A percentile compares a stretch with the other conserved stretches of the same genome.
Conservation (phyloP, 2,113 vertebrate species). For the Asarcornis scutulata region DNA sequence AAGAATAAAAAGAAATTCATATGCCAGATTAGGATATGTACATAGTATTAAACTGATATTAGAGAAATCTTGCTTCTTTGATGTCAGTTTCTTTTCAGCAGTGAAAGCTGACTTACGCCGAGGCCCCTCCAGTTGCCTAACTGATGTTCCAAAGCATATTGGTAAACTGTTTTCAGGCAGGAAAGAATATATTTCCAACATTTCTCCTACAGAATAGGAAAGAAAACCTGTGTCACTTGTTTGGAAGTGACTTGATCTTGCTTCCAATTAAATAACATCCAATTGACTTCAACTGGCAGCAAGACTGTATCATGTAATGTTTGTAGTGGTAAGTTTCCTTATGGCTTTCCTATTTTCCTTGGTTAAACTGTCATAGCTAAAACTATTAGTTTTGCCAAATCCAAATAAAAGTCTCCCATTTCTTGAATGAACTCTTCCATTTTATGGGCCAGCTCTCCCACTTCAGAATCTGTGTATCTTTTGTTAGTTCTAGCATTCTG, state of each 20-base stretch:
- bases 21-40: background rate
- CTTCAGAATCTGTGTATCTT: background rate
- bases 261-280: background rate
- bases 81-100: background rate
- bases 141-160: background rate
- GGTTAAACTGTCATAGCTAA: background rate
- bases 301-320: background rate
- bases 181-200: background rate
- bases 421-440: background rate
- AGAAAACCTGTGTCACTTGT: background rate
- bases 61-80: background rate
- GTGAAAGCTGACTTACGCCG: background rate
- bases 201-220: background rate
- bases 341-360: background rate
- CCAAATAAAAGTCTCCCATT: background rate
- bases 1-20: background rate
- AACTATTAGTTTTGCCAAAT: background rate
- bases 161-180: background rate
- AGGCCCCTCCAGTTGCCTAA: background rate
- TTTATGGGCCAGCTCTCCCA: background rate
- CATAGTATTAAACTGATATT: background rate
- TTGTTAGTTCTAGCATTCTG: background rate
- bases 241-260: background rate
- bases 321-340: background rate
- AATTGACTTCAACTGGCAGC: background rate